Conservation (phyloP, 2,888 invertebrate genomes). For the Drosophila parthenogenetica region DNA sequence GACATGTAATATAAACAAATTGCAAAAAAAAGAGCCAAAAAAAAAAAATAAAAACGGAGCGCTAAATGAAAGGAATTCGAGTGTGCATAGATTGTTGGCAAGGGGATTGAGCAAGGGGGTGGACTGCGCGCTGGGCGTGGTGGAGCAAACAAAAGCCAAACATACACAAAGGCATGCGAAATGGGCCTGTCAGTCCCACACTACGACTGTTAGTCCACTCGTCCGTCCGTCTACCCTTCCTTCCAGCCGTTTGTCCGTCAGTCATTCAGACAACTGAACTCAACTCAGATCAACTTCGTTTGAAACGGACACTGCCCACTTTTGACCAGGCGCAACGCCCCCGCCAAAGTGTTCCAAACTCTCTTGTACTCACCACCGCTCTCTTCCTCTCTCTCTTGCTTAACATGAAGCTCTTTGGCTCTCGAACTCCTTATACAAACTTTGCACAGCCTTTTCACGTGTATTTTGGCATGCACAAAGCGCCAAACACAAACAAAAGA, state of each 20-base stretch:
- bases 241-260: conserved; percentile 21
- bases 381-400: too few relatives aligned
- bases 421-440: background rate
- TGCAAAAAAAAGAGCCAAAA: conserved; percentile 46
- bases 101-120: background rate
- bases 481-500: conserved; percentile 64
- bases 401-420: background rate
- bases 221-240: conserved; percentile 27
- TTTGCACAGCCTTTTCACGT: conserved; percentile 45
- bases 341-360: conserved; percentile 12
- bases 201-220: conserved; percentile 30
- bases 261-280: conserved; percentile 46
- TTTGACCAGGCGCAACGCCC: conserved; percentile 48
- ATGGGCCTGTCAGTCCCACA: conserved; percentile 59
- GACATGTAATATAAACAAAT: conserved; percentile 80
- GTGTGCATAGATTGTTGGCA: conserved; percentile 18
- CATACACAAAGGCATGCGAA: conserved; percentile 60
- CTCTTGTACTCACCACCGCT: background rate
- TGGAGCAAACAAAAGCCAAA: conserved; percentile 51
- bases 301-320: conserved; percentile 63
- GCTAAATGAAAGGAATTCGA: conserved; percentile 50
- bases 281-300: conserved; percentile 64
- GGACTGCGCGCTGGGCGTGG: background rate
- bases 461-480: conserved; percentile 76
- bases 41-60: conserved; percentile 14